Percentiles rank a stretch among this genome's conserved stretches.
Evolutionary conservation across 1,140 invertebrate genomes (phyloP).

Genomic region (Drosophila nebulosa): DNA sequence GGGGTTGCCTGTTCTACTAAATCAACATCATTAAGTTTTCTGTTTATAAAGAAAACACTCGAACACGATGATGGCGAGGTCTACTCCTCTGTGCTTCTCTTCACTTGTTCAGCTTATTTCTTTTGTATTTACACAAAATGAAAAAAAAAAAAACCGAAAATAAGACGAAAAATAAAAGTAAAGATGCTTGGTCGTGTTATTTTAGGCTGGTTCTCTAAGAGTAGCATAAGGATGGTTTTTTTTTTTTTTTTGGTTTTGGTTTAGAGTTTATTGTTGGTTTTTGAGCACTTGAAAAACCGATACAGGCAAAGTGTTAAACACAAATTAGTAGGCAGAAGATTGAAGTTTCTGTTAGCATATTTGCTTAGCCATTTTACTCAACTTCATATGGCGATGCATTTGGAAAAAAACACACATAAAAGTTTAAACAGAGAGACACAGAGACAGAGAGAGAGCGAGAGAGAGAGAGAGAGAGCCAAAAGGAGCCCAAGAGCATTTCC

Average conservation of each 20-base stretch:
- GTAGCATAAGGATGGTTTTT: not conserved
- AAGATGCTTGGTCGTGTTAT: conserved; percentile 65
- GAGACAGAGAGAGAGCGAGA: not conserved
- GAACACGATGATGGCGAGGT: conserved; percentile 55
- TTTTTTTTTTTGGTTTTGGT: not conserved
- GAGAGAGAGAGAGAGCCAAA: not conserved
- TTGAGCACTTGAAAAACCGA: conserved; percentile 40
- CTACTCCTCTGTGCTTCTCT: conserved; percentile 34
- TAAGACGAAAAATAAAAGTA: conserved; percentile 13
- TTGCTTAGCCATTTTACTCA: conserved; percentile 58
- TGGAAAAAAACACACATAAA: not conserved
- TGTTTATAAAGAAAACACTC: conserved; percentile 79
- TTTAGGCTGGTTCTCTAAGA: conserved; percentile 44
- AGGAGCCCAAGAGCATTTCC: not conserved
- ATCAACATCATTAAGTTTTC: conserved; percentile 78
- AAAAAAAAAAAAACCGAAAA: not conserved
- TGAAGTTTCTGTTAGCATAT: conserved; percentile 56
- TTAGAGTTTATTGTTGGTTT: not conserved
- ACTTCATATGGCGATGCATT: conserved; percentile 13
- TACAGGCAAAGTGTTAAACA: conserved; percentile 54
- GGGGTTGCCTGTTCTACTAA: conserved; percentile 66
- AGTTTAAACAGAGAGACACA: not conserved
- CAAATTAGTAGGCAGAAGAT: conserved; percentile 56
- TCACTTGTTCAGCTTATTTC: conserved; percentile 58
- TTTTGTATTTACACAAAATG: conserved; percentile 54